These are phyloP conservation scores for Carassius auratus DNA, from an alignment of 2,113 vertebrate species.

Conservation along the genomic window DNA sequence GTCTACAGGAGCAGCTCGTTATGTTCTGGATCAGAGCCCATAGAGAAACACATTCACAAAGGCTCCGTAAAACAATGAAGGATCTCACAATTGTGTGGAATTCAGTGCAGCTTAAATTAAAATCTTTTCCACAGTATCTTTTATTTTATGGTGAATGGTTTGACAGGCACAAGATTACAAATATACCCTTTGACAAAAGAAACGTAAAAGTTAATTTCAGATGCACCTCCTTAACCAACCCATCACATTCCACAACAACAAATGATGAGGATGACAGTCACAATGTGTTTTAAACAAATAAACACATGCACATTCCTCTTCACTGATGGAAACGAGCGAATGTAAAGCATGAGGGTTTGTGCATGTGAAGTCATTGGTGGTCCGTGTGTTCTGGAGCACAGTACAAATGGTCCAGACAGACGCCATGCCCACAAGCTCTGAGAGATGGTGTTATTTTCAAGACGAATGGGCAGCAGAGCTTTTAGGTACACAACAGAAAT, in stretches of 20 bases:
- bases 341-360: background rate
- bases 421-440: slow-evolving; percentile 68
- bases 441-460: slow-evolving; percentile 76
- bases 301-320: background rate
- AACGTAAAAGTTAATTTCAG: background rate
- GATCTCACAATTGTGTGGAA: background rate
- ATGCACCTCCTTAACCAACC: background rate
- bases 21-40: no score
- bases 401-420: slow-evolving; percentile 74
- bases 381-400: slow-evolving; percentile 48
- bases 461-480: slow-evolving; percentile 76
- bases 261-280: background rate
- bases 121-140: background rate
- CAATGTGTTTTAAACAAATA: background rate
- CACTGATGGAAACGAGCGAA: background rate
- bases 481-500: slow-evolving; percentile 79
- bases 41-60: no score
- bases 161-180: background rate
- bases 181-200: background rate
- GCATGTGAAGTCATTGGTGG: slow-evolving; percentile 6
- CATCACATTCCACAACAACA: background rate
- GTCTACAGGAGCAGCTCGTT: no score
- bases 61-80: background rate
- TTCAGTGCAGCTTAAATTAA: background rate
- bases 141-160: background rate